Evolutionary conservation across 2,888 invertebrate genomes (phyloP).

Genomic region (Coenonympha glycerion): DNA sequence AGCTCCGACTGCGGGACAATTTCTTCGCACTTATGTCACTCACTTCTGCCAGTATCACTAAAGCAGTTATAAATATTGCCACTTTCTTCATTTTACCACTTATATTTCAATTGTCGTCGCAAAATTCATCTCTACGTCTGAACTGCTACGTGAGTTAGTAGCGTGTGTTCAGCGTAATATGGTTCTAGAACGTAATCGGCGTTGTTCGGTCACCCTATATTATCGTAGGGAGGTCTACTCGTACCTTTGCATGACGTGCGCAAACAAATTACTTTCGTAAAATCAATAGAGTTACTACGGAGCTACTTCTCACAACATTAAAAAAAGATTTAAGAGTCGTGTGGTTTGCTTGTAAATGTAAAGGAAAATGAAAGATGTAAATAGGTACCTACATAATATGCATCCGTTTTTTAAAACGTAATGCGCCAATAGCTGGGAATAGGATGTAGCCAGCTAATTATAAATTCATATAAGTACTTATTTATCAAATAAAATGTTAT

Average conservation of each 20-base stretch:
- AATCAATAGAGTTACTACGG: constrained; percentile 40
- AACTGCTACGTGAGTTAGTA: constrained; percentile 26
- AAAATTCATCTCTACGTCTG: background rate
- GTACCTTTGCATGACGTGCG: constrained; percentile 33
- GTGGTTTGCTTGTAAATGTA: too few relatives aligned
- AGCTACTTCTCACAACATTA: constrained; percentile 1
- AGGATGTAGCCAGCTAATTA: too few relatives aligned
- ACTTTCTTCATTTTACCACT: constrained; percentile 19
- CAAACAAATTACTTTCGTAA: constrained; percentile 36
- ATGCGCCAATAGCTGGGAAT: too few relatives aligned
- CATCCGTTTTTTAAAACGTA: too few relatives aligned
- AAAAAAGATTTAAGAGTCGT: too few relatives aligned
- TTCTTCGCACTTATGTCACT: constrained; percentile 44
- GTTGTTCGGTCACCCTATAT: constrained; percentile 49
- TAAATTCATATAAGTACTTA: too few relatives aligned
- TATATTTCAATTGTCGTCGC: background rate
- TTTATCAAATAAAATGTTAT: too few relatives aligned
- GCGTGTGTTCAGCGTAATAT: constrained; percentile 42
- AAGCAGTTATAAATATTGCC: constrained; percentile 19
- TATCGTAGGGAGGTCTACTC: constrained; percentile 29
- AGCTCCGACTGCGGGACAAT: constrained; percentile 58
- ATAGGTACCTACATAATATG: background rate
- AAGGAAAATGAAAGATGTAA: background rate
- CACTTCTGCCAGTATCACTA: constrained; percentile 31
- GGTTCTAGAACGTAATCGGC: constrained; percentile 55